These are phyloP conservation scores for Manis pentadactyla DNA, from an alignment of 2,797 vertebrate genomes.

Conservation along the genomic window DNA sequence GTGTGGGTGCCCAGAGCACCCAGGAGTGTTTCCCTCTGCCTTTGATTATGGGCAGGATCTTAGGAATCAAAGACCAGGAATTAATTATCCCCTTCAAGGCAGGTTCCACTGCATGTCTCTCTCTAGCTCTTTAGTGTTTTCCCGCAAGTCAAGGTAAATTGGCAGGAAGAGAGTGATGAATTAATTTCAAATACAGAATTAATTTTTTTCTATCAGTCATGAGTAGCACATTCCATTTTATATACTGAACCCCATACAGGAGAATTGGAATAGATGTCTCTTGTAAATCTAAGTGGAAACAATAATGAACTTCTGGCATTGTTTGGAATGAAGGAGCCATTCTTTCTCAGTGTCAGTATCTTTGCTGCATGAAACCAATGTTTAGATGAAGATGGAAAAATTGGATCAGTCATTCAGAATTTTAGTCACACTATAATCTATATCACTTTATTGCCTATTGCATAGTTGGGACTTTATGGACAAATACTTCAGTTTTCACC, in stretches of 20 bases:
- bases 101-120: neutral
- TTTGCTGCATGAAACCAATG: conserved; percentile 23
- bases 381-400: conserved; percentile 47
- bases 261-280: conserved; percentile 24
- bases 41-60: conserved; percentile 45
- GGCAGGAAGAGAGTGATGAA: conserved; percentile 48
- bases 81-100: conserved; percentile 56
- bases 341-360: neutral
- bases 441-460: neutral
- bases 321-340: conserved; percentile 1
- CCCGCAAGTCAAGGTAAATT: conserved; percentile 32
- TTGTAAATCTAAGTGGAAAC: conserved; percentile 57
- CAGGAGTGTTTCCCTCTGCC: neutral
- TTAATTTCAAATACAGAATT: conserved; percentile 63
- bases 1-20: neutral
- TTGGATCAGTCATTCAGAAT: neutral
- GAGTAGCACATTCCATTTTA: conserved; percentile 30
- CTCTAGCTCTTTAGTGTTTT: conserved; percentile 23
- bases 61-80: conserved; percentile 49
- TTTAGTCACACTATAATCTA: neutral
- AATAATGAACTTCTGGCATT: neutral
- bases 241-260: neutral
- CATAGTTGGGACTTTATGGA: conserved; percentile 15
- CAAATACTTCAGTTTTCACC: conserved; percentile 8
- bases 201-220: conserved; percentile 8